Evolutionary conservation across 2,888 invertebrate genomes (phyloP).

Genomic region (Fabriciana adippe): DNA sequence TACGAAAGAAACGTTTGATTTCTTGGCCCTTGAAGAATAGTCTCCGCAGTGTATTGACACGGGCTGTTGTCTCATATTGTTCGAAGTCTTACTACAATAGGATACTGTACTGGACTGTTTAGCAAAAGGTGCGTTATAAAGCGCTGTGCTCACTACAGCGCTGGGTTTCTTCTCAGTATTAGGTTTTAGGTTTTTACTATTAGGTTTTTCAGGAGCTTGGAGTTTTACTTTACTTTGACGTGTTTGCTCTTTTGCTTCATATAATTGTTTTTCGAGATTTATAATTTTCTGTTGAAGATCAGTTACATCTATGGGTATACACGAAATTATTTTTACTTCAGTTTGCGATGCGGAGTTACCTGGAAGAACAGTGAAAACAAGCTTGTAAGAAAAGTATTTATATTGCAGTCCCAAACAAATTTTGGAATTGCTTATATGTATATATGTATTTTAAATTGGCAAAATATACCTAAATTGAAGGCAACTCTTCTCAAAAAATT

Average conservation of each 20-base stretch:
- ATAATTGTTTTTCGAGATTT: slow-evolving; percentile 59
- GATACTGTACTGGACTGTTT: slow-evolving; percentile 23
- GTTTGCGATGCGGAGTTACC: slow-evolving; percentile 73
- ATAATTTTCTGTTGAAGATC: slow-evolving; percentile 70
- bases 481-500: slow-evolving; percentile 67
- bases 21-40: slow-evolving; percentile 30
- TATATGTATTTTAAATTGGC: neutral
- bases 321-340: slow-evolving; percentile 76
- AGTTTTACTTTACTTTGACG: neutral
- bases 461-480: slow-evolving; percentile 59
- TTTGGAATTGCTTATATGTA: neutral
- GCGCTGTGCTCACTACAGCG: slow-evolving; percentile 27
- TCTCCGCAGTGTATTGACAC: slow-evolving; percentile 22
- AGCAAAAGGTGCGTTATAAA: slow-evolving; percentile 13
- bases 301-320: slow-evolving; percentile 75
- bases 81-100: slow-evolving; percentile 19
- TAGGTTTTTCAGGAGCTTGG: neutral
- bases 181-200: neutral
- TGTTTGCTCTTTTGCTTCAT: slow-evolving; percentile 39
- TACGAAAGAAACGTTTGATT: slow-evolving; percentile 38
- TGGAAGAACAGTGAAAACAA: slow-evolving; percentile 39
- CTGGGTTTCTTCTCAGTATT: neutral
- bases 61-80: slow-evolving; percentile 16
- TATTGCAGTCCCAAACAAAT: neutral
- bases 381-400: neutral